phyloP scores from a whole-genome alignment of 2,113 vertebrate species.

The Tyto alba region DNA sequence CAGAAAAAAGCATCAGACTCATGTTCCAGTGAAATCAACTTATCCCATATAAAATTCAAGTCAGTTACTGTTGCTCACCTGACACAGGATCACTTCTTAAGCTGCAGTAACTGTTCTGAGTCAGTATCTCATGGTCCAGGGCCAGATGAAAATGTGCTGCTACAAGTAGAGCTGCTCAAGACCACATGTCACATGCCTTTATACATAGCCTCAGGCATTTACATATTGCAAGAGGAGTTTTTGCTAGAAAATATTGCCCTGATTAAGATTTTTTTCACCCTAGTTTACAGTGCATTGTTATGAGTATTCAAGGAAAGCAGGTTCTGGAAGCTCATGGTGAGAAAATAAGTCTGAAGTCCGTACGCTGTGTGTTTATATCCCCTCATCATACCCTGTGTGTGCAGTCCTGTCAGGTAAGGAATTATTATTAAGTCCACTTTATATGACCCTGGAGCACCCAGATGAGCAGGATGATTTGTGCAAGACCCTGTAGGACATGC shows the following conservation, averaged over 20 bases:
- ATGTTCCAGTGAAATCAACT: not conserved
- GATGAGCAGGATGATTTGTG: not conserved
- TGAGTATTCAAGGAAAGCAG: not conserved
- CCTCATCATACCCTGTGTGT: not conserved
- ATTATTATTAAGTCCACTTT: not conserved
- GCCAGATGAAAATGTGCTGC: not conserved
- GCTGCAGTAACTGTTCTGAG: not conserved
- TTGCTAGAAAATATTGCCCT: not conserved
- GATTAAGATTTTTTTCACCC: not conserved
- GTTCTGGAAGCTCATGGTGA: not conserved
- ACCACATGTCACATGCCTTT: fast-evolving
- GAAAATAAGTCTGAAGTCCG: not conserved
- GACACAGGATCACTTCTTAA: not conserved
- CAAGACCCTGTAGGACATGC: not conserved
- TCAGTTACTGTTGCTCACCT: not conserved
- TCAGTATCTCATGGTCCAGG: not conserved
- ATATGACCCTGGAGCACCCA: not conserved
- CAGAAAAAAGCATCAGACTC: not conserved
- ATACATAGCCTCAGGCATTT: not conserved
- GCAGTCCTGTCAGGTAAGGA: not conserved
- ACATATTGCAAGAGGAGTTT: not conserved
- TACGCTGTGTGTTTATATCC: not conserved
- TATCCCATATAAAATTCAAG: not conserved
- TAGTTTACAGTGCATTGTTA: not conserved
- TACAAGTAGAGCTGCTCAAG: not conserved